phyloP scores from a whole-genome alignment of 2,113 vertebrate genomes.

The Oncorhynchus tshawytscha region DNA sequence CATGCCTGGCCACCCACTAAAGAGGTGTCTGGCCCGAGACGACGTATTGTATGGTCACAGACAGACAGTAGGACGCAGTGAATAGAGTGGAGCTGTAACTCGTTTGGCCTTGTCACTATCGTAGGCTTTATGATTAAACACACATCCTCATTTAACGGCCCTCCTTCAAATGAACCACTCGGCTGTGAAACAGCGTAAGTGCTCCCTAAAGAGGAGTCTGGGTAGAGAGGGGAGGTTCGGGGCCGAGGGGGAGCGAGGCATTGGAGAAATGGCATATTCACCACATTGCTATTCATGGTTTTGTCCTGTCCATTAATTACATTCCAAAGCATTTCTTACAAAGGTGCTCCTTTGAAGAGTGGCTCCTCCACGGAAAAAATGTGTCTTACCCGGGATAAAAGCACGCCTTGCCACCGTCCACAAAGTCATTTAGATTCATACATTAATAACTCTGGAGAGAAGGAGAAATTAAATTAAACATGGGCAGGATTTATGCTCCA shows the following conservation, averaged over 20 bases:
- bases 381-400: conserved; percentile 44
- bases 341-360: conserved; percentile 35
- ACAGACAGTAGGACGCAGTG: background rate
- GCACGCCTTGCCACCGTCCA: conserved; percentile 31
- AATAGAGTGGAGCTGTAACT: conserved; percentile 15
- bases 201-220: conserved; percentile 31
- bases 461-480: conserved; percentile 51
- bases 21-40: background rate
- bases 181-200: conserved; percentile 25
- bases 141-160: conserved; percentile 30
- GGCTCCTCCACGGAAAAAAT: conserved; percentile 33
- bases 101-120: conserved; percentile 11
- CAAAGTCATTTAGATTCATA: conserved; percentile 60
- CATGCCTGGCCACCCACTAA: background rate
- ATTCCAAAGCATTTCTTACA: conserved; percentile 30
- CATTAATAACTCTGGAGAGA: conserved; percentile 55
- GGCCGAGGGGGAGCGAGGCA: background rate
- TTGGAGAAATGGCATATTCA: conserved; percentile 34
- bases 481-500: conserved; percentile 54
- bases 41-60: background rate
- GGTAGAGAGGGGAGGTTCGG: conserved; percentile 10
- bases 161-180: conserved; percentile 34
- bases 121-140: conserved; percentile 33
- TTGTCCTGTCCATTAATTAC: conserved; percentile 48
- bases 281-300: conserved; percentile 60